Base-by-base conservation (phyloP, 2,797 vertebrate genomes). In the Potorous gilbertii region DNA sequence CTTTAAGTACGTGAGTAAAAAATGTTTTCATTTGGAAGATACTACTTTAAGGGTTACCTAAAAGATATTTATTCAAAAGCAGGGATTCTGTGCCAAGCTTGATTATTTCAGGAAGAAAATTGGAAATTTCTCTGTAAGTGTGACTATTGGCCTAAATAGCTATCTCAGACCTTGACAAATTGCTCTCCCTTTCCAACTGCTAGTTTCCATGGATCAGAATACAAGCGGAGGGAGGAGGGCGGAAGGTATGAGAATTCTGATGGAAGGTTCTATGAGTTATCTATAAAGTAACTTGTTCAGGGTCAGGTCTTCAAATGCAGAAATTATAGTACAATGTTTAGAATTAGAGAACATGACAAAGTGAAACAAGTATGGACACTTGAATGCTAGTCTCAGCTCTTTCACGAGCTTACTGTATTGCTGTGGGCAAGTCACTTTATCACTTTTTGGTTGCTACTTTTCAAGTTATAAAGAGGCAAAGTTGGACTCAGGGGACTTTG, bases 51-150 rank as follows among this genome's bases (percentile, higher is more conserved):
- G 8, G 4, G 54, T 93, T 92, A 55, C 34, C 21, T 55, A 55
- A 28, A 96, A 28, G 93, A 93, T 81, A 10, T 57, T 96, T 11
- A 28, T 93, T 94, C 95, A 56, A 90, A 56, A 52, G 3, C 46
- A 56, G 21, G 8, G 0, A 96, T 91, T 96, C 1, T 62, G 21
- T 94, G 29, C 34, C 21, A 95, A 94, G 91, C 66, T 56, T 66
- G 13, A 95, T 93, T 57, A 2, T 34, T 93, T 96, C 5, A 92
- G 34, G 55, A 95, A 92, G 16, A 94, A 96, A 87, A 50, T 4
- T 90, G 10, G 54, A 0, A 74, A 24, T 40, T 90, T 94, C 91
- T 94, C 28, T 55, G 29, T n/a, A 94, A 24, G 24, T 91, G 13
- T 90, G 74, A 46, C 6, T 93, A 1, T n/a, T 87, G 34, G 11